Conservation (phyloP, 1,140 invertebrate species). For the Drosophila trapezifrons region DNA sequence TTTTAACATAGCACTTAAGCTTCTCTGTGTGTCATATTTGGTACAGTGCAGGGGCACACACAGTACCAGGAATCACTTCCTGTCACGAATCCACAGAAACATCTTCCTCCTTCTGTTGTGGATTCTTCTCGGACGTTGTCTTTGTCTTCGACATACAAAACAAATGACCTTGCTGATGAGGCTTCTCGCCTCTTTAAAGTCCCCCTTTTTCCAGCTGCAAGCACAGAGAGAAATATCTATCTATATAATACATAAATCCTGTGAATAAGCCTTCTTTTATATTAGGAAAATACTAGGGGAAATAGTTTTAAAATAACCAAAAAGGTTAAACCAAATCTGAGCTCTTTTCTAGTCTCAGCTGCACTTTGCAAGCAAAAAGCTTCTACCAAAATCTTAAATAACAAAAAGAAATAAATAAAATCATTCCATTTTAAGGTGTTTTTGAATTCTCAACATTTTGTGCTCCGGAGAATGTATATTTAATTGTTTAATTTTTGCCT, state of each 20-base stretch:
- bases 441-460: background rate
- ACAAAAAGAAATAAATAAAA: too few species aligned
- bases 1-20: too few species aligned
- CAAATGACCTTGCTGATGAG: slow-evolving; percentile 74
- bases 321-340: background rate
- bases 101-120: slow-evolving; percentile 48
- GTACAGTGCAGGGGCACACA: slow-evolving; percentile 7
- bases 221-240: background rate
- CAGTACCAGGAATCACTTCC: slow-evolving; percentile 64
- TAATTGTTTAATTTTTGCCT: slow-evolving; percentile 5
- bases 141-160: slow-evolving; percentile 78
- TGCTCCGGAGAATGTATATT: too few species aligned
- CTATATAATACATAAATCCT: too few species aligned
- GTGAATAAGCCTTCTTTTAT: too few species aligned
- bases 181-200: background rate
- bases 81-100: slow-evolving; percentile 61
- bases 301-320: too few species aligned
- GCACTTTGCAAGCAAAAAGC: too few species aligned
- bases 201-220: slow-evolving; percentile 11
- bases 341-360: background rate
- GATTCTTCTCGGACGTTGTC: slow-evolving; percentile 50
- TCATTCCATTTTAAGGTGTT: too few species aligned
- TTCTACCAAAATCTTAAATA: too few species aligned
- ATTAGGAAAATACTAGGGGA: background rate
- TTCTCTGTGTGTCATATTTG: too few species aligned